Base-by-base conservation (phyloP, 2,888 invertebrate species). In the Polyommatus icarus region DNA sequence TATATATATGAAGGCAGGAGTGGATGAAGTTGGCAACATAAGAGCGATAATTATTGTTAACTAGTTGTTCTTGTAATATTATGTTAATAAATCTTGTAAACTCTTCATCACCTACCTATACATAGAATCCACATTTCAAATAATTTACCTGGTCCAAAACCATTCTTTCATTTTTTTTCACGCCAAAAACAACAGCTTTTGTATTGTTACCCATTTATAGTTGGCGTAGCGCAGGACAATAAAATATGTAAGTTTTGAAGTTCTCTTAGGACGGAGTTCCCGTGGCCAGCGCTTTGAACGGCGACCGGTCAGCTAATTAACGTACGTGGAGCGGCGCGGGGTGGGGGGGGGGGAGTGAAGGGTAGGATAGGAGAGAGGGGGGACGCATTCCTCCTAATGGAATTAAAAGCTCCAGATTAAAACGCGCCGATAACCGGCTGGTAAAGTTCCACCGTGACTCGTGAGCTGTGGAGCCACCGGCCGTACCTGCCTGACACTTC, bases 341-440 rank as follows among this genome's bases (percentile, higher is more conserved):
- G 3, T 0, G 18, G 12, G 5, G 10, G 3, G n/a, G 0, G 5
- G 32, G 1, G 71, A 8, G n/a, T n/a, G 36, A n/a, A 10, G 8
- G n/a, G 40, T 1, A 1, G 15, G 71, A 32, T 18, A 18, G 40
- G 7, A n/a, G 36, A 6, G 6, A 32, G 32, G 18, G 3, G 3
- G 46, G 72, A 20, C 46, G 46, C 73, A 73, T 73, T 46, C 73
- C 73, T 73, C 73, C 40, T 40, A 46, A 40, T 40, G 73, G 73
- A 73, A 73, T 73, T 73, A 73, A 73, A 73, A 73, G 73, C 73
- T 46, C 40, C 73, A 73, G 73, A 73, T 73, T 54, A 54, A 73
- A 73, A 73, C 46, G 20, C 15, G 73, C 24, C 24, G 73, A 73
- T 73, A 73, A 20, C 46, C 40, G 40, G 40, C 67, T 15, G 32